Conservation (phyloP, 2,888 invertebrate genomes). For the Ormia ochracea region DNA sequence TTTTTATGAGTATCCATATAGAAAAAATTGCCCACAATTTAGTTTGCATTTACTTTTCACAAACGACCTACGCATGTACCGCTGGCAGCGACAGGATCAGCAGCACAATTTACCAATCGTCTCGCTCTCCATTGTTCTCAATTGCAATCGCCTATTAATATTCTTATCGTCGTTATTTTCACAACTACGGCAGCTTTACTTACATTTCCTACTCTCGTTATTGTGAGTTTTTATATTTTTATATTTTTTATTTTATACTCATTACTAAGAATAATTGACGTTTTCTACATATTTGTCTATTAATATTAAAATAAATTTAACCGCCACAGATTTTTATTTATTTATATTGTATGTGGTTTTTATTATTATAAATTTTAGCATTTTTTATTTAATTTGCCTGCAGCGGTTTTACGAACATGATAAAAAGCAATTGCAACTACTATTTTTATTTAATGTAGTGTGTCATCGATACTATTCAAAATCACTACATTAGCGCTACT, state of each 20-base stretch:
- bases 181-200: neutral
- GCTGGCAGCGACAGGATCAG: neutral
- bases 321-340: constrained; percentile 7
- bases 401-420: neutral
- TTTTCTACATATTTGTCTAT: constrained; percentile 1
- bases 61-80: constrained; percentile 5
- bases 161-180: constrained; percentile 9
- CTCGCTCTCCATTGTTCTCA: neutral
- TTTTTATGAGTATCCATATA: no score
- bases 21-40: neutral
- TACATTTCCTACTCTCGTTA: neutral
- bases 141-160: constrained; percentile 16
- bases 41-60: neutral
- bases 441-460: neutral
- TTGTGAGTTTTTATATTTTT: neutral
- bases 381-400: neutral
- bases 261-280: constrained; percentile 1
- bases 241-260: neutral
- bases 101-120: neutral
- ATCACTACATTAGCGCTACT: no score
- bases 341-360: constrained; percentile 1
- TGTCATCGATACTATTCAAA: neutral
- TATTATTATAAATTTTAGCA: neutral
- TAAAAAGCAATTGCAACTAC: neutral
- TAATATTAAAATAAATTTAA: constrained; percentile 24